Base-by-base conservation (phyloP, 2,113 vertebrate species). In the Nycticebus coucang region DNA sequence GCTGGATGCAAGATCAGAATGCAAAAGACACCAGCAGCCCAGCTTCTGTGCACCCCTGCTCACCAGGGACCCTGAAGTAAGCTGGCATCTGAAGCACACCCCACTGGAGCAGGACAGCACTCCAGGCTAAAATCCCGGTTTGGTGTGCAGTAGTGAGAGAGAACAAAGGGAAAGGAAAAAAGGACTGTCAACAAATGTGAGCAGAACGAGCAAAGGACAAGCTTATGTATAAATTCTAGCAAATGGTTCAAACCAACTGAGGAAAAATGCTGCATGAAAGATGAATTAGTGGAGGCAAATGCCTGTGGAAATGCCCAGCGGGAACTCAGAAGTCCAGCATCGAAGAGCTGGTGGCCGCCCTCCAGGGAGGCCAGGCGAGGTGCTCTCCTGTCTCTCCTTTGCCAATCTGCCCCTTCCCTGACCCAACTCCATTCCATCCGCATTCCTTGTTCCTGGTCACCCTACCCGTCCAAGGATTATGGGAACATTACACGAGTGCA, bases 1-100 rank as follows among this genome's bases (percentile, higher is more conserved):
- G 10, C 10, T 93, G 89, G 68, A 74, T 66, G 8, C 35, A 55
- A 94, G 96, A 86, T 68, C 78, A 94, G 77, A 95, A 95, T 50
- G n/a, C 37, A 89, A 75, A 83, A 80, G 24, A 41, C 41, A 41
- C 41, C 4, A 33, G 69, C 81, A 79, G 13, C 71, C 18, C 24
- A 11, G 41, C 69, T 91, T 77, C 72, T 59, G 2, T 5, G 1
- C 7, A 55, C 6, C 7, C 3, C 1, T 4, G 91, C 41, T 88
- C 74, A 15, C 30, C 0, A 15, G 74, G 66, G 59, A 22, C 86
- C 87, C 84, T 83, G 24, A 88, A 83, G 71, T 89, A 93, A 91
- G 59, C 59, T 6, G 1, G 33, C 57, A 75, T 82, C 57, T 69
- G 62, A 92, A 89, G 50, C 37, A 74, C 1, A 45, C 66, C 59